Base-by-base conservation (phyloP, 2,888 invertebrate species). In the Meteorus colon region DNA sequence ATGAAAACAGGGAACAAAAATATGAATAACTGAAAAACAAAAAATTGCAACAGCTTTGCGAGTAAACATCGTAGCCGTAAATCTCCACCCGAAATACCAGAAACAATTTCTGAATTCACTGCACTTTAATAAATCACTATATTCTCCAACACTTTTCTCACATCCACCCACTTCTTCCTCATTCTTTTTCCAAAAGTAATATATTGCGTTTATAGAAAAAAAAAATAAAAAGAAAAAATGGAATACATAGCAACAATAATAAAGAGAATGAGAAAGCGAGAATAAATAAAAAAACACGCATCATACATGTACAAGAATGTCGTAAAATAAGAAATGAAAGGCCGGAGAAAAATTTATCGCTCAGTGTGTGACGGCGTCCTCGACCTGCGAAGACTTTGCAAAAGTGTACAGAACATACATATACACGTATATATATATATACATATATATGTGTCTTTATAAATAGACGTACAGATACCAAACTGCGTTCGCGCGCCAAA, bases 51-150 rank as follows among this genome's bases (percentile, higher is more conserved):
- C 16, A 31, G n/a, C 63, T 31, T 31, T 63, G 29, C 16, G 34
- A 63, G 63, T 63, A 63, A 63, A 63, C 63, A 63, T 34, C 63
- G 12, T 10, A 29, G 37, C 31, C 14, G 67, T 74, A 74, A 74
- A 74, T 74, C 74, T 74, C n/a, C 12, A 12, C 1, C 31, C 34
- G 19, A 60, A 74, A 74, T 67, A 66, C 74, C 67, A 67, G 74
- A 74, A 74, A 74, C 74, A 74, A 74, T 74, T 65, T 73, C 73
- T 51, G 73, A 73, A 73, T 73, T 66, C 73, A 73, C 51, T 65
- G 65, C 51, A 73, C 65, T 51, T 29, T 59, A 59, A 74, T 74
- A 74, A 74, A 74, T 74, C 74, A 74, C 74, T 59, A 74, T 74
- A 48, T 48, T 74, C 51, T 48, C 55, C 62, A 60, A 37, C 63